Percentiles rank a stretch among this genome's conserved stretches.
Evolutionary conservation across 2,888 invertebrate species (phyloP).

Genomic region (Eupithecia vulgata): DNA sequence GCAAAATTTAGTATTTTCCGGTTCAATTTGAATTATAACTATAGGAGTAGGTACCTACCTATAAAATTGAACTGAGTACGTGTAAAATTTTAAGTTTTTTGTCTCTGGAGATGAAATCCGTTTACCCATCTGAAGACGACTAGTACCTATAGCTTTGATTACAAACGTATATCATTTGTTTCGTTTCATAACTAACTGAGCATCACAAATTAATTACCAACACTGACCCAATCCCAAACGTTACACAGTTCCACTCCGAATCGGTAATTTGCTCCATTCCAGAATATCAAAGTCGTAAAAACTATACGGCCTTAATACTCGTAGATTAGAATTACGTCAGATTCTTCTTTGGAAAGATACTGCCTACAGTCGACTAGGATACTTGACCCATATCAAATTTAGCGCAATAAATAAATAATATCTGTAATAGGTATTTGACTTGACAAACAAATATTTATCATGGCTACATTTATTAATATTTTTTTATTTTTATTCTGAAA

Average conservation of each 20-base stretch:
- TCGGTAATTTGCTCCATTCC: slow-evolving; percentile 22
- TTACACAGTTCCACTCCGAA: slow-evolving; percentile 21
- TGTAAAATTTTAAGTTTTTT: not conserved
- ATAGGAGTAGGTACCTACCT: too few relatives aligned
- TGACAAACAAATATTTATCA: too few relatives aligned
- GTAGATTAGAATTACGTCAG: slow-evolving; percentile 15
- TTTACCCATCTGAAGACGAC: not conserved
- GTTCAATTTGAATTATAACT: too few relatives aligned
- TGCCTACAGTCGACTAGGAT: slow-evolving; percentile 30
- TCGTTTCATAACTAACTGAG: slow-evolving; percentile 2
- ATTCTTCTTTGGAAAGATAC: slow-evolving; percentile 39
- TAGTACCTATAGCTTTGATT: not conserved
- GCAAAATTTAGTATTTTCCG: too few relatives aligned
- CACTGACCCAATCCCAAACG: not conserved
- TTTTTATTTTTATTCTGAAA: too few relatives aligned
- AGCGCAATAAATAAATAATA: too few relatives aligned
- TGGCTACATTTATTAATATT: too few relatives aligned
- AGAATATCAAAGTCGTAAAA: slow-evolving; percentile 32
- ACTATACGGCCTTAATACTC: slow-evolving; percentile 15
- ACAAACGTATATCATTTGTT: not conserved
- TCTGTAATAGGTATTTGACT: too few relatives aligned
- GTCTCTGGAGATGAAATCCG: not conserved
- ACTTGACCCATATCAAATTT: too few relatives aligned
- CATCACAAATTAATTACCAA: slow-evolving; percentile 15
- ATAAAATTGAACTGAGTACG: too few relatives aligned